phyloP scores from a whole-genome alignment of 2,113 vertebrate genomes.

The Centropristis striata region DNA sequence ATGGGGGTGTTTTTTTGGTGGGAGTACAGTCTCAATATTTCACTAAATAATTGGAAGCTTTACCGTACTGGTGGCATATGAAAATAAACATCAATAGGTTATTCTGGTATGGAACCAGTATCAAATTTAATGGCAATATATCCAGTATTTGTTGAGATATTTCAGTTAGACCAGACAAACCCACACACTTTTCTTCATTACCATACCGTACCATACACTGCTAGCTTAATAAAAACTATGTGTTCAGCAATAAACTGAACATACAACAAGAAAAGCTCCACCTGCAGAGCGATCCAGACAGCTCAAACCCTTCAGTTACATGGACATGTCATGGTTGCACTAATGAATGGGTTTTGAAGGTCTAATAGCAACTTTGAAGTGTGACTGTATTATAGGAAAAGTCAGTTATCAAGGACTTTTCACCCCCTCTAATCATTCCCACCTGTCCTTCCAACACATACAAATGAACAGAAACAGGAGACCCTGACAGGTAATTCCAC shows the following conservation, averaged over 20 bases:
- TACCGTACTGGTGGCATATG: no score
- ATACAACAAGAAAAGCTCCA: background rate
- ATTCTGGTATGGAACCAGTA: no score
- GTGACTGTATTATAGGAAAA: background rate
- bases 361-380: conserved; percentile 28
- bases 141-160: background rate
- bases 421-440: conserved; percentile 12
- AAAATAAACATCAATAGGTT: no score
- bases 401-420: conserved; percentile 17
- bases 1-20: no score
- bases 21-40: no score
- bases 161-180: background rate
- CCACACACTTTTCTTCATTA: background rate
- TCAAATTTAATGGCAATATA: background rate
- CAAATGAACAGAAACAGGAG: background rate
- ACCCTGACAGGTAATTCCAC: background rate
- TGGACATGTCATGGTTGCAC: conserved; percentile 8
- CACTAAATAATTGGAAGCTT: no score
- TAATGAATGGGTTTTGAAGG: conserved; percentile 8
- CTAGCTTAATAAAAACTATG: background rate
- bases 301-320: background rate
- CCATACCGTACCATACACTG: background rate
- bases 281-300: background rate
- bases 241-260: background rate
- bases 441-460: background rate